These are phyloP conservation scores for Drosophila prostipennis DNA, from an alignment of 2,888 invertebrate species.

Conservation along the genomic window DNA sequence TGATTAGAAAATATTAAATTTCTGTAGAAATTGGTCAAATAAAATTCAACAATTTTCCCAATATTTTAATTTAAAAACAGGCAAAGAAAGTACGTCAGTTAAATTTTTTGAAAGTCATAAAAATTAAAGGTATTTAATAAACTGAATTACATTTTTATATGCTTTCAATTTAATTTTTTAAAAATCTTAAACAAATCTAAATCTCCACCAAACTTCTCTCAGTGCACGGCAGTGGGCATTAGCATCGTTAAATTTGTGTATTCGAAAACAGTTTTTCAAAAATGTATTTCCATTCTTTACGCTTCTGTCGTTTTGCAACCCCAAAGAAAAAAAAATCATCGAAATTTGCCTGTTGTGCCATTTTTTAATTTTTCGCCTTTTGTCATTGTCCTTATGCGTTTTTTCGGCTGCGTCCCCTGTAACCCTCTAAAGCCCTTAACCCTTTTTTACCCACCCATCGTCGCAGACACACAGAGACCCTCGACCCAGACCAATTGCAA, in stretches of 20 bases:
- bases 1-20: no score
- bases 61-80: no score
- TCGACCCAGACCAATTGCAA: conserved; percentile 28
- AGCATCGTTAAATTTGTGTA: conserved; percentile 38
- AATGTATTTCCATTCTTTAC: conserved; percentile 8
- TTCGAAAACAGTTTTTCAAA: conserved; percentile 20
- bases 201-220: not conserved
- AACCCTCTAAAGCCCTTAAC: conserved; percentile 72
- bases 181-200: not conserved
- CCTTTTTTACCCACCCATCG: conserved; percentile 48
- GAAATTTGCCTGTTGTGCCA: conserved; percentile 53
- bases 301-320: conserved; percentile 25
- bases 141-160: no score
- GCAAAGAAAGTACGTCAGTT: no score
- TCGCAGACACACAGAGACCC: no score
- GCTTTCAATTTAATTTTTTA: not conserved
- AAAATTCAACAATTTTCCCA: no score
- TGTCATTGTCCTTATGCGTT: conserved; percentile 40
- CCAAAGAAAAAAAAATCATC: conserved; percentile 1
- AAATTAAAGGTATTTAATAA: no score
- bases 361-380: conserved; percentile 44
- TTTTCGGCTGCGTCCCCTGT: not conserved
- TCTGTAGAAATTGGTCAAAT: no score
- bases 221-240: conserved; percentile 20
- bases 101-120: no score